phyloP scores from a whole-genome alignment of 1,140 invertebrate species.

The Macrocentrus cingulum region DNA sequence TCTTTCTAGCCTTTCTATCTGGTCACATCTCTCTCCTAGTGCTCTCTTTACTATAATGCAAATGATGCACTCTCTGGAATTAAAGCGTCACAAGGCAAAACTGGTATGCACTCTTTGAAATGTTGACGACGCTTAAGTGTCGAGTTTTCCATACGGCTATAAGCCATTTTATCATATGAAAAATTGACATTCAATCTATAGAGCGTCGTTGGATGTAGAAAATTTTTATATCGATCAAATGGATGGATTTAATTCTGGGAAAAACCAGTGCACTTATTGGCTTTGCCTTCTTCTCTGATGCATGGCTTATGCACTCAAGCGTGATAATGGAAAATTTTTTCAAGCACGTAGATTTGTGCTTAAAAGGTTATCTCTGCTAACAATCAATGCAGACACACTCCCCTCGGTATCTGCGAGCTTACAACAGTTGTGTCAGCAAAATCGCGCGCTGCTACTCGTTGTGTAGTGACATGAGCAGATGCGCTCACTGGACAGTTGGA shows the following conservation, averaged over 20 bases:
- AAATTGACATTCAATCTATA: too few relatives aligned
- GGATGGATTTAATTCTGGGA: too few relatives aligned
- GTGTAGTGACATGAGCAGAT: background rate
- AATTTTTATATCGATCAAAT: too few relatives aligned
- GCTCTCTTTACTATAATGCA: constrained; percentile 43
- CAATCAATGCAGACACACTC: background rate
- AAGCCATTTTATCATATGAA: background rate
- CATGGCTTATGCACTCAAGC: too few relatives aligned
- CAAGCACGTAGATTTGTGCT: too few relatives aligned
- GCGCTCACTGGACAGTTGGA: background rate
- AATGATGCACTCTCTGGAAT: constrained; percentile 56
- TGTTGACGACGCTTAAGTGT: constrained; percentile 9
- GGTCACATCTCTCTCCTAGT: background rate
- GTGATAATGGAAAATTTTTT: too few relatives aligned
- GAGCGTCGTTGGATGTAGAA: too few relatives aligned
- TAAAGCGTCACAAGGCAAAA: constrained; percentile 45
- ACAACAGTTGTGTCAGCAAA: constrained; percentile 1
- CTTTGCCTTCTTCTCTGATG: too few relatives aligned
- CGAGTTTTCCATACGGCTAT: constrained; percentile 9
- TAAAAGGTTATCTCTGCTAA: background rate
- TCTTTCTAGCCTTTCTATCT: constrained; percentile 22
- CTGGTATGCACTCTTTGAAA: constrained; percentile 34
- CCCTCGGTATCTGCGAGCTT: too few relatives aligned
- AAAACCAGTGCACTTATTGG: background rate
- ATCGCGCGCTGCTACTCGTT: background rate